Evolutionary conservation across 2,888 invertebrate species (phyloP).

Genomic region (Eudiplozoon nipponicum): DNA sequence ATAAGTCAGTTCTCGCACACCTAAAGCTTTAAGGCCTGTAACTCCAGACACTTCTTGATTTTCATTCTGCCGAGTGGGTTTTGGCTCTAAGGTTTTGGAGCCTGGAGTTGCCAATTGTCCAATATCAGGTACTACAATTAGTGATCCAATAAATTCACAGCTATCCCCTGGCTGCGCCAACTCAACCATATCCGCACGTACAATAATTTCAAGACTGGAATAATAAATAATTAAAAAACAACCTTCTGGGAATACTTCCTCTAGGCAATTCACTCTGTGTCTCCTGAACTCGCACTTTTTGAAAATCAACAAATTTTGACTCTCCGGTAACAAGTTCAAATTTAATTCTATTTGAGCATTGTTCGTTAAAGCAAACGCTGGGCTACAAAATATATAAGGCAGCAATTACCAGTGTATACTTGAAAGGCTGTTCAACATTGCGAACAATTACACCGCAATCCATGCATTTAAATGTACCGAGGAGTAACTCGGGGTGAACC

Average conservation of each 20-base stretch:
- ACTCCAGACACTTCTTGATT: constrained; percentile 10
- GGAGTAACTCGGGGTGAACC: constrained; percentile 73
- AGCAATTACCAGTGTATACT: constrained; percentile 36
- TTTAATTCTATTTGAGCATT: constrained; percentile 57
- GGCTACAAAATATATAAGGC: constrained; percentile 34
- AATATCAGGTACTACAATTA: constrained; percentile 87
- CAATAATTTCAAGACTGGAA: constrained; percentile 48
- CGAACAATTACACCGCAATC: constrained; percentile 53
- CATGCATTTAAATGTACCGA: constrained; percentile 54
- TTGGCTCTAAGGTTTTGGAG: constrained; percentile 5
- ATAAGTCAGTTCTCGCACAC: constrained; percentile 51
- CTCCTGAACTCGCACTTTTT: constrained; percentile 83
- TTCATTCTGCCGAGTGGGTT: constrained; percentile 4
- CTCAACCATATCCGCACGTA: constrained; percentile 78
- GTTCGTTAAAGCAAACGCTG: constrained; percentile 71
- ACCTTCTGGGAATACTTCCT: constrained; percentile 73
- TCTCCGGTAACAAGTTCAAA: constrained; percentile 69
- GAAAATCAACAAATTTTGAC: constrained; percentile 79
- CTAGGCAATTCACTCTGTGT: constrained; percentile 77
- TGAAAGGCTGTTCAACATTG: constrained; percentile 87
- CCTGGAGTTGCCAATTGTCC: constrained; percentile 49
- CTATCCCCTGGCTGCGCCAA: constrained; percentile 54
- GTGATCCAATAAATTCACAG: constrained; percentile 67
- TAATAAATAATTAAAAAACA: constrained; percentile 13
- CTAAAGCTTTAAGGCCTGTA: constrained; percentile 45